Conservation (phyloP, 2,113 vertebrate species). For the Carollia perspicillata region DNA sequence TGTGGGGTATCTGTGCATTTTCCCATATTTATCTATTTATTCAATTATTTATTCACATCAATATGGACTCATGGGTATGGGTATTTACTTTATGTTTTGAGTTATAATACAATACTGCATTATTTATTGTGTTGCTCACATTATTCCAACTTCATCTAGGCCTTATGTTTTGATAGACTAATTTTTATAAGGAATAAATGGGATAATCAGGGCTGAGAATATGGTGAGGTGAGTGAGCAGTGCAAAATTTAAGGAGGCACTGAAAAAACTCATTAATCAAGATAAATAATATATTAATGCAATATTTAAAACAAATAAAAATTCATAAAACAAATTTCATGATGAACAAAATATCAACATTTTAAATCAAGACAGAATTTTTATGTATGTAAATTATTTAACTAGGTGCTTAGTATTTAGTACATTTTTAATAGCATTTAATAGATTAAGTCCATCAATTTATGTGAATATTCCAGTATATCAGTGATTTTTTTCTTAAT, state of each 20-base stretch:
- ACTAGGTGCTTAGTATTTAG: background rate
- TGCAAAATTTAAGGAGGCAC: background rate
- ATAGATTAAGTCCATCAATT: background rate
- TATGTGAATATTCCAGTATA: background rate
- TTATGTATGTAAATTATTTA: background rate
- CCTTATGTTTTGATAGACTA: background rate
- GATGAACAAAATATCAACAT: slow-evolving; percentile 14
- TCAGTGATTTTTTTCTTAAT: background rate
- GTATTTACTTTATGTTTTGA: background rate
- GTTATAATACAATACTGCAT: background rate
- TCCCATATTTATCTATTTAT: background rate
- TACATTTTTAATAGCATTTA: background rate
- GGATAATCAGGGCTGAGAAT: background rate
- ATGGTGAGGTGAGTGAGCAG: background rate
- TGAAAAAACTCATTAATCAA: background rate
- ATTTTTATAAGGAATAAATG: slow-evolving; percentile 21
- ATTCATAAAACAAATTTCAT: background rate
- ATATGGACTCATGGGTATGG: background rate
- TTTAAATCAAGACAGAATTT: background rate
- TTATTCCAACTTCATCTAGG: background rate
- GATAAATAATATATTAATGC: background rate
- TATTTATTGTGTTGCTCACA: slow-evolving; percentile 28
- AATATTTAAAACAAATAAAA: slow-evolving; percentile 12
- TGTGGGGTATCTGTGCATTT: background rate
- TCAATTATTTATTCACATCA: background rate